Conservation (phyloP, 2,797 vertebrate genomes). For the Microtus obscurus region DNA sequence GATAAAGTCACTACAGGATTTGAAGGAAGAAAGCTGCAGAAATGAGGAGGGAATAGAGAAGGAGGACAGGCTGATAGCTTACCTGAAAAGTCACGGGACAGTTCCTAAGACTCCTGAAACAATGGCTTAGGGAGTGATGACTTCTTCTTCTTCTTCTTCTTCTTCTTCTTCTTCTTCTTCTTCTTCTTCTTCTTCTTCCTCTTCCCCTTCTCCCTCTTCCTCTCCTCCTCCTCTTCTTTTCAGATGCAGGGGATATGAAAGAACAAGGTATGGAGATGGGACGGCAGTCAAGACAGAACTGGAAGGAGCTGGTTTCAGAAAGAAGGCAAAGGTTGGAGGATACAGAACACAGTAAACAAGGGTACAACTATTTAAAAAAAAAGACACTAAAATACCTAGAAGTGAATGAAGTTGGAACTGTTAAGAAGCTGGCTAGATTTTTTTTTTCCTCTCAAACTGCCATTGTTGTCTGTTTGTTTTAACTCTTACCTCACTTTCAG, state of each 20-base stretch:
- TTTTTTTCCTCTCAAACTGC: background rate
- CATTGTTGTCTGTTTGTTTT: background rate
- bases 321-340: too few relatives aligned
- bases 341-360: background rate
- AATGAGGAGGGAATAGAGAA: background rate
- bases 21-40: background rate
- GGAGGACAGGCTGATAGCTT: background rate
- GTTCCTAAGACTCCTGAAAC: background rate
- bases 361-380: background rate
- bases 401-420: background rate
- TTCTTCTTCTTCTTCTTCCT: too few relatives aligned
- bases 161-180: background rate
- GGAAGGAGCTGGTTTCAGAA: background rate
- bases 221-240: background rate
- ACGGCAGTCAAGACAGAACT: background rate
- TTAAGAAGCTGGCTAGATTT: background rate
- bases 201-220: accelerated
- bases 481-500: background rate
- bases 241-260: background rate
- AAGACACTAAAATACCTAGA: background rate
- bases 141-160: background rate
- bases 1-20: background rate
- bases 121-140: background rate
- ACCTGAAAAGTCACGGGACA: background rate
- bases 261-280: background rate